A percentile compares a stretch with the other conserved stretches of the same genome.
These are phyloP conservation scores for Alectoris magna DNA, from an alignment of 2,797 vertebrate genomes.

Conservation along the genomic window DNA sequence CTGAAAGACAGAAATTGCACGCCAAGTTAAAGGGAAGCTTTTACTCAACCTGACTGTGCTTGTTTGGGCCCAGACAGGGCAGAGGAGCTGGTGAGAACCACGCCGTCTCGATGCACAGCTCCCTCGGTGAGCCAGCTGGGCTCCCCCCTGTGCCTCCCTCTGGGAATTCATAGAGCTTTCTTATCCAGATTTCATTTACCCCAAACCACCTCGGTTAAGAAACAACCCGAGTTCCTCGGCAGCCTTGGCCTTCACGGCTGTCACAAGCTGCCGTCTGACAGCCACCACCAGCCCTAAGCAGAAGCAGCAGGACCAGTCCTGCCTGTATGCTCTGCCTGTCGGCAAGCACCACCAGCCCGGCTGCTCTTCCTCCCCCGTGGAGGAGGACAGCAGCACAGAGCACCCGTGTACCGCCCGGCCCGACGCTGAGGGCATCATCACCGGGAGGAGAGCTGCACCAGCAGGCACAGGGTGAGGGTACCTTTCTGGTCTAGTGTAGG, in stretches of 20 bases:
- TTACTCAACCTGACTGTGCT: not conserved
- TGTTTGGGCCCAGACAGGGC: fast-evolving
- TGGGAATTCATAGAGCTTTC: not conserved
- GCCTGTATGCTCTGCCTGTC: not conserved
- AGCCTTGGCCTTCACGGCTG: not conserved
- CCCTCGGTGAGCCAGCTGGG: not conserved
- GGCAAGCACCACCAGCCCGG: not conserved
- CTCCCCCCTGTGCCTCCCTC: not conserved
- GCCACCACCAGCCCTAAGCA: not conserved
- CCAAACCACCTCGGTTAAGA: not conserved
- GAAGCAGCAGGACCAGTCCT: not conserved
- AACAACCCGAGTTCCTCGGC: not conserved
- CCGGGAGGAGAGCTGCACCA: not conserved
- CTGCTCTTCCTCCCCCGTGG: not conserved
- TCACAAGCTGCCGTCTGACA: fast-evolving
- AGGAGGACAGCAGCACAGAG: not conserved
- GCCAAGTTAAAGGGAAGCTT: not conserved
- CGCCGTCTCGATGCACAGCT: fast-evolving
- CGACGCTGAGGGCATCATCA: not conserved
- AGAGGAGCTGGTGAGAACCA: not conserved
- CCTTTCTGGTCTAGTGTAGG: conserved; percentile 94
- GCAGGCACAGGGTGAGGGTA: conserved; percentile 38
- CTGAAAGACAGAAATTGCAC: conserved; percentile 58
- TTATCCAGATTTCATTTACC: not conserved
- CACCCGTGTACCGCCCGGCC: fast-evolving